Percentiles rank a stretch among this genome's conserved stretches.
phyloP scores from a whole-genome alignment of 2,797 vertebrate genomes.

The Acipenser transmontanus region DNA sequence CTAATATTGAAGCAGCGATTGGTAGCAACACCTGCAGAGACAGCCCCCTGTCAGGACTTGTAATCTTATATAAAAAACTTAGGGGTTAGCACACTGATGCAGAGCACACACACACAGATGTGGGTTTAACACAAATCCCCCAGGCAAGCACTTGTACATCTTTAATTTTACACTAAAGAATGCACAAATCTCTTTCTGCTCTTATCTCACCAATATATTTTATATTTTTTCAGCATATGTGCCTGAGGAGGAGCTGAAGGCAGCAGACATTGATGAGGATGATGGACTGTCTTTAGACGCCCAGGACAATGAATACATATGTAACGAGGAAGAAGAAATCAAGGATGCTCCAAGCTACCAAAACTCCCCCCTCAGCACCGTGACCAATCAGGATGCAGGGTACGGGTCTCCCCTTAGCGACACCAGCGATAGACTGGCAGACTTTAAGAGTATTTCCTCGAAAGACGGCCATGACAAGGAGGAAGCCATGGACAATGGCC shows the following conservation, averaged over 20 bases:
- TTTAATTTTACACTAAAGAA: no score
- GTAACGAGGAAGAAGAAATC: conserved; percentile 77
- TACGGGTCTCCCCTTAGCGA: conserved; percentile 94
- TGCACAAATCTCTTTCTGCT: no score
- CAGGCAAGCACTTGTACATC: no score
- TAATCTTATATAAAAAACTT: no score
- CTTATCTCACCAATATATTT: conserved; percentile 20
- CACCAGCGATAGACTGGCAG: conserved; percentile 82
- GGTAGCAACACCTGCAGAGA: no score
- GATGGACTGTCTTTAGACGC: conserved; percentile 80
- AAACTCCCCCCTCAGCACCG: conserved; percentile 91
- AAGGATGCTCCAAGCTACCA: conserved; percentile 84
- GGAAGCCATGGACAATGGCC: conserved; percentile 63
- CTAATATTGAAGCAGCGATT: no score
- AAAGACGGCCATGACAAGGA: conserved; percentile 76
- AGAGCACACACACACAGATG: no score
- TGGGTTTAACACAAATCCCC: no score
- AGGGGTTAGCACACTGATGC: no score
- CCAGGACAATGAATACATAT: conserved; percentile 81
- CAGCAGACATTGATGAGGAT: conserved; percentile 79
- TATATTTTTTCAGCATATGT: conserved; percentile 79
- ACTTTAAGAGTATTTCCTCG: conserved; percentile 77
- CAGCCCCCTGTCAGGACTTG: no score
- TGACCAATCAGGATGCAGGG: conserved; percentile 89
- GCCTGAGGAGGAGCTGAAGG: conserved; percentile 90